Evolutionary conservation across 2,797 vertebrate species (phyloP).

Genomic region (Coccyzus lansbergi): DNA sequence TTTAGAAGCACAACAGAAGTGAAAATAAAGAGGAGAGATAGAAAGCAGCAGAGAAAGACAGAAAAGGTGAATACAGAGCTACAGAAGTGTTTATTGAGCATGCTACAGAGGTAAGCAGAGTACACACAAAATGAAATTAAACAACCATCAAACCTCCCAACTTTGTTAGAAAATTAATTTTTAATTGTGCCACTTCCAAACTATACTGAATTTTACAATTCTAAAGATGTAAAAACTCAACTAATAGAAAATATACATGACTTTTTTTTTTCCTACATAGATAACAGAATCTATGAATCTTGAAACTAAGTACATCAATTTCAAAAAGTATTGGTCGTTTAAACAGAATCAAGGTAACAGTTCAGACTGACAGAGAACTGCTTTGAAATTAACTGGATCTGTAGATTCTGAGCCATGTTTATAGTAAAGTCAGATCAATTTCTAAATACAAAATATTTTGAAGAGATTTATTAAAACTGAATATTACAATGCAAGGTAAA

Average conservation of each 20-base stretch:
- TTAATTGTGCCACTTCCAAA: constrained; percentile 95
- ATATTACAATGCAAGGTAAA: constrained; percentile 91
- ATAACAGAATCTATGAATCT: constrained; percentile 85
- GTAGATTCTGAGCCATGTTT: constrained; percentile 87
- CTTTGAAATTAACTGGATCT: constrained; percentile 80
- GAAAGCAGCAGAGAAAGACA: constrained; percentile 88
- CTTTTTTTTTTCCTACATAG: constrained; percentile 83
- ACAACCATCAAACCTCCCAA: constrained; percentile 86
- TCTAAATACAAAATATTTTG: constrained; percentile 87
- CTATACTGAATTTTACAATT: constrained; percentile 90
- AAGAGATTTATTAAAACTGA: constrained; percentile 89
- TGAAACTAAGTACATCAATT: constrained; percentile 84
- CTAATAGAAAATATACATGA: constrained; percentile 92
- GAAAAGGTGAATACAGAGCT: constrained; percentile 90
- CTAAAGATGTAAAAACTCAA: constrained; percentile 90
- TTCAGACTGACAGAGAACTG: constrained; percentile 80
- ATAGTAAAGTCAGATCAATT: constrained; percentile 85
- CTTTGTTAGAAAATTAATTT: constrained; percentile 93
- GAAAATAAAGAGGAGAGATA: constrained; percentile 84
- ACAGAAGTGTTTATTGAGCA: constrained; percentile 98
- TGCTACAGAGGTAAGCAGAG: constrained; percentile 96
- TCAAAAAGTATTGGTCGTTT: constrained; percentile 85
- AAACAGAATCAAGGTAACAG: constrained; percentile 82
- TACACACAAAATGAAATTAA: constrained; percentile 88
- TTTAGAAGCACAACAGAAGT: constrained; percentile 84